phyloP scores from a whole-genome alignment of 2,888 invertebrate genomes.

The Leptopterna dolabrata region DNA sequence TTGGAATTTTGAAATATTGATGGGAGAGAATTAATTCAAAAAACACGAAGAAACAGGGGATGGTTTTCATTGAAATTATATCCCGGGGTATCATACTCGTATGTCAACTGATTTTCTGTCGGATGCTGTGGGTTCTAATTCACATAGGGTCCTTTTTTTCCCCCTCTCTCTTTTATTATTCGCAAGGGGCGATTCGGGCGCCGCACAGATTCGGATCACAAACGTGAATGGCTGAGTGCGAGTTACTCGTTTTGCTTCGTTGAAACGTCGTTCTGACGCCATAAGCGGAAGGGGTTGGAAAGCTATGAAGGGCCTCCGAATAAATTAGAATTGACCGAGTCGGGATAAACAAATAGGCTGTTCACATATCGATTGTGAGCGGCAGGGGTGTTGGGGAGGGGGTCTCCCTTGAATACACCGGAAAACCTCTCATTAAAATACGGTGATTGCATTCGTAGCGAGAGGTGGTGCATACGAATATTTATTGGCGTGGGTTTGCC shows the following conservation, averaged over 20 bases:
- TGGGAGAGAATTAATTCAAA: conserved; percentile 2
- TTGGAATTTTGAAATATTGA: not conserved
- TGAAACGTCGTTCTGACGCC: not conserved
- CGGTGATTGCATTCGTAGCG: not conserved
- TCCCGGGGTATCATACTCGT: not conserved
- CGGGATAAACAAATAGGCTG: not conserved
- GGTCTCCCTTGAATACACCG: not conserved
- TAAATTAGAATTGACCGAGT: not conserved
- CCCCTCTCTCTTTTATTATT: no score
- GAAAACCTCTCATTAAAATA: not conserved
- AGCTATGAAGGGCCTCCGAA: not conserved
- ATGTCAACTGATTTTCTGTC: not conserved
- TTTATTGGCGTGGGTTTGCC: not conserved
- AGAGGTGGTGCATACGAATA: not conserved
- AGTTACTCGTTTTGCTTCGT: not conserved
- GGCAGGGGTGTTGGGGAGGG: not conserved
- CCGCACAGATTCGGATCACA: not conserved
- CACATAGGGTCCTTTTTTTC: not conserved
- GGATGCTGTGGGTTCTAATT: not conserved
- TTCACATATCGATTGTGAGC: not conserved
- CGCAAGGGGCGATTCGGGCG: not conserved
- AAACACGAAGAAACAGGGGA: not conserved
- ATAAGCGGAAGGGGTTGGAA: not conserved
- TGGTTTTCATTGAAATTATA: conserved; percentile 19
- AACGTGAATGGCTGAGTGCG: not conserved